A percentile compares a stretch with the other conserved stretches of the same genome.
phyloP scores from a whole-genome alignment of 2,113 vertebrate species.

The Tyrannus savana region DNA sequence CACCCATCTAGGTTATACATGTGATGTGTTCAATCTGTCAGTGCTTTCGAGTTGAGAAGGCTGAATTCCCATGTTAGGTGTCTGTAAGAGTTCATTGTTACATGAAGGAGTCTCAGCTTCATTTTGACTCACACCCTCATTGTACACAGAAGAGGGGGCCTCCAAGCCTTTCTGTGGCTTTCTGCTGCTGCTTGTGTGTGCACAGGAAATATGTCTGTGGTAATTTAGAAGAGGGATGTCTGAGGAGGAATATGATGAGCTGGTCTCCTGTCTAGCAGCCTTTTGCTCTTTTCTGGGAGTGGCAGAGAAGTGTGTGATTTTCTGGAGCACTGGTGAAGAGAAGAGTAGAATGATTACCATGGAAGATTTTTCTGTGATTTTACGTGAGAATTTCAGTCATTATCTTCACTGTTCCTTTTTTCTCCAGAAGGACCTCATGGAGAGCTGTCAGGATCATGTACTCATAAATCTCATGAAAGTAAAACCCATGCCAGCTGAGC shows the following conservation, averaged over 20 bases:
- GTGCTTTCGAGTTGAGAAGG: not conserved
- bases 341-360: not conserved
- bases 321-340: not conserved
- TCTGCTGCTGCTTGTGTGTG: not conserved
- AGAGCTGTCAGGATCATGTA: slow-evolving; percentile 31
- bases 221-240: not conserved
- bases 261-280: not conserved
- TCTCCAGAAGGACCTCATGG: not conserved
- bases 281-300: not conserved
- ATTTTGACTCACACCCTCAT: not conserved
- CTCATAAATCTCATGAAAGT: slow-evolving; percentile 6
- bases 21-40: not conserved
- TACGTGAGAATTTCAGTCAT: not conserved
- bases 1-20: not conserved
- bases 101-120: not conserved
- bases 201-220: not conserved
- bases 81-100: not conserved
- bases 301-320: not conserved
- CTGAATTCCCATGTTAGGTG: not conserved
- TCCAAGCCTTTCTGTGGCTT: not conserved
- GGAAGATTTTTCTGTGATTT: not conserved
- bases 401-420: not conserved
- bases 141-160: not conserved
- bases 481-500: not conserved
- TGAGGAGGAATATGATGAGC: not conserved